A percentile compares a stretch with the other conserved stretches of the same genome.
phyloP scores from a whole-genome alignment of 2,113 vertebrate species.

The Menura novaehollandiae region DNA sequence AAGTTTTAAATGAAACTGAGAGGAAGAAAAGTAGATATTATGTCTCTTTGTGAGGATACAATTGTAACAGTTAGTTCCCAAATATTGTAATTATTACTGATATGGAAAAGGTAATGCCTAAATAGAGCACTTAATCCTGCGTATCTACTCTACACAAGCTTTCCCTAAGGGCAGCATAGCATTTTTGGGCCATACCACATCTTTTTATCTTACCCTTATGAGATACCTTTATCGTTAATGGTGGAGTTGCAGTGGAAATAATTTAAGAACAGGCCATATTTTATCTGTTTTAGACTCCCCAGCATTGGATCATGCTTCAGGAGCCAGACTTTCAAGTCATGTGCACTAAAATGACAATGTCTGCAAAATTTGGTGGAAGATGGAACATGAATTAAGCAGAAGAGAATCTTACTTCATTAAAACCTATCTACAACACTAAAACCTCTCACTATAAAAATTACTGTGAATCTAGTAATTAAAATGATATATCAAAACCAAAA shows the following conservation, averaged over 20 bases:
- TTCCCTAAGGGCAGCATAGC: neutral
- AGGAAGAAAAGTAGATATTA: slow-evolving; percentile 12
- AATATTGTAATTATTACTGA: neutral
- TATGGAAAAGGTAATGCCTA: neutral
- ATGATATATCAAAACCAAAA: neutral
- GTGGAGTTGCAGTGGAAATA: neutral
- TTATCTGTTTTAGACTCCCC: neutral
- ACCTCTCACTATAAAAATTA: neutral
- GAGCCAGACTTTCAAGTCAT: neutral
- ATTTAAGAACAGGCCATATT: neutral
- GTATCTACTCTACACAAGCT: neutral
- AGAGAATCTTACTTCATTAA: neutral
- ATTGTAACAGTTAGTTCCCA: neutral
- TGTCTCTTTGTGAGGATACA: neutral
- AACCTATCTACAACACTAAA: neutral
- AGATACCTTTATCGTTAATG: accelerated
- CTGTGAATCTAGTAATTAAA: neutral
- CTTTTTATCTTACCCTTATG: neutral
- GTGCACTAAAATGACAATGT: neutral
- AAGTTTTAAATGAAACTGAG: neutral
- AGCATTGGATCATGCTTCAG: neutral
- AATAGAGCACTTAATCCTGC: neutral
- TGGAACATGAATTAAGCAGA: neutral
- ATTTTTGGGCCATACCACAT: neutral
- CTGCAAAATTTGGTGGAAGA: neutral